Evolutionary conservation across 1,140 invertebrate genomes (phyloP), one percentile per base, ranked within the genome.

Genomic region (Liolophura sinensis): DNA sequence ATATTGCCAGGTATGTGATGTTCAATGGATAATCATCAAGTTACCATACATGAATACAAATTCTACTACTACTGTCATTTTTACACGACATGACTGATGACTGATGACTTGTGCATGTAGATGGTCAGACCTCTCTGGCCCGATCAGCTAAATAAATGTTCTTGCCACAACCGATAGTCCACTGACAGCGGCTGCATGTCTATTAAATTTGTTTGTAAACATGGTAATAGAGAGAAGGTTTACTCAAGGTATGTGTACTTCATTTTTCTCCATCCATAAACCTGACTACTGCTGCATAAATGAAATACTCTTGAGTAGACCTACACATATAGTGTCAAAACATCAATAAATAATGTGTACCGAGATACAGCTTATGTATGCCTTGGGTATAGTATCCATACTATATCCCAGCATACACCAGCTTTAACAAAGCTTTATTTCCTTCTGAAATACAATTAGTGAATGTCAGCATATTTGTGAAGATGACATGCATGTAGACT

Each of bases 341-440:
- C 51, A 54, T 54, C 51, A 4, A n/a, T 54, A 54, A 20, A 24
- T 54, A 54, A 54, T 54, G n/a, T n/a, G n/a, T n/a, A n/a, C n/a
- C n/a, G n/a, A n/a, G n/a, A n/a, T n/a, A n/a, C n/a, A n/a, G n/a
- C n/a, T n/a, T n/a, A n/a, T n/a, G n/a, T n/a, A n/a, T n/a, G n/a
- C n/a, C n/a, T n/a, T n/a, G n/a, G n/a, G n/a, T n/a, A n/a, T n/a
- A n/a, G n/a, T n/a, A n/a, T n/a, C n/a, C n/a, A n/a, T n/a, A n/a
- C n/a, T n/a, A n/a, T n/a, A n/a, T n/a, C n/a, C n/a, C n/a, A n/a
- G n/a, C 12, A 54, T 54, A 24, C 12, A 54, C n/a, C 12, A 7
- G 12, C 7, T 5, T n/a, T 54, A n/a, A 54, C 51, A n/a, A 20
- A n/a, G 12, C 7, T 20, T 54, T 12, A 54, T 4, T 5, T n/a